Conservation (phyloP, 2,113 vertebrate genomes). For the Mus pahari region DNA sequence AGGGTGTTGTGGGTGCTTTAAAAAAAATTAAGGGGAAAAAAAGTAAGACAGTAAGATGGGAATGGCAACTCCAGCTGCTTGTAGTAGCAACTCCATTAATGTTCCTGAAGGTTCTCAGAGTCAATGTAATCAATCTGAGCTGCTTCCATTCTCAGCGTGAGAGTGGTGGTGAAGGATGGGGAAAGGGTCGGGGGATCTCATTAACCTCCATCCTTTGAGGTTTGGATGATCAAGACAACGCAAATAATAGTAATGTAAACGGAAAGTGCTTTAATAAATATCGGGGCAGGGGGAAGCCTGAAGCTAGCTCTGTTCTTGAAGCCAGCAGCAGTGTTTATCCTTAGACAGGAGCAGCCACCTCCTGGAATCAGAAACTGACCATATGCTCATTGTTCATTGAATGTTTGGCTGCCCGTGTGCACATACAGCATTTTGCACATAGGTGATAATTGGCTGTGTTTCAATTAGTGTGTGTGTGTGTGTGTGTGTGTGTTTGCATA, state of each 20-base stretch:
- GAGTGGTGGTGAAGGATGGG: slow-evolving; percentile 45
- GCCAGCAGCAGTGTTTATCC: slow-evolving; percentile 66
- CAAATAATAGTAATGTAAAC: slow-evolving; percentile 71
- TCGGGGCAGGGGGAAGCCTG: not conserved
- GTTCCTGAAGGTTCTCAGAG: slow-evolving; percentile 84
- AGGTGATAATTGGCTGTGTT: slow-evolving; percentile 78
- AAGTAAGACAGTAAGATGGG: slow-evolving; percentile 84
- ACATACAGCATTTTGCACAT: slow-evolving; percentile 51
- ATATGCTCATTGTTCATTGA: slow-evolving; percentile 77
- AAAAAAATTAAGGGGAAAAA: not conserved
- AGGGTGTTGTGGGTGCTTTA: slow-evolving; percentile 89
- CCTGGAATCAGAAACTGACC: slow-evolving; percentile 65
- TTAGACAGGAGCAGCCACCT: slow-evolving; percentile 69
- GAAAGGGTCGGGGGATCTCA: slow-evolving; percentile 64
- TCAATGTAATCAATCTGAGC: slow-evolving; percentile 74
- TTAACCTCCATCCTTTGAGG: slow-evolving; percentile 79
- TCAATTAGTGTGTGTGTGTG: slow-evolving; percentile 60
- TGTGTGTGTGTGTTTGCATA: not conserved
- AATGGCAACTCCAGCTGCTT: slow-evolving; percentile 88
- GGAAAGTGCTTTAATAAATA: slow-evolving; percentile 65
- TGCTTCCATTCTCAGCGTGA: slow-evolving; percentile 75
- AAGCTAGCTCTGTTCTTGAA: slow-evolving; percentile 6
- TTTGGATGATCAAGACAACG: slow-evolving; percentile 79
- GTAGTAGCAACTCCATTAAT: slow-evolving; percentile 85
- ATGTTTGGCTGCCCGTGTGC: slow-evolving; percentile 37